These are phyloP conservation scores for Myathropa florea DNA, from an alignment of 2,888 invertebrate species.

Conservation along the genomic window DNA sequence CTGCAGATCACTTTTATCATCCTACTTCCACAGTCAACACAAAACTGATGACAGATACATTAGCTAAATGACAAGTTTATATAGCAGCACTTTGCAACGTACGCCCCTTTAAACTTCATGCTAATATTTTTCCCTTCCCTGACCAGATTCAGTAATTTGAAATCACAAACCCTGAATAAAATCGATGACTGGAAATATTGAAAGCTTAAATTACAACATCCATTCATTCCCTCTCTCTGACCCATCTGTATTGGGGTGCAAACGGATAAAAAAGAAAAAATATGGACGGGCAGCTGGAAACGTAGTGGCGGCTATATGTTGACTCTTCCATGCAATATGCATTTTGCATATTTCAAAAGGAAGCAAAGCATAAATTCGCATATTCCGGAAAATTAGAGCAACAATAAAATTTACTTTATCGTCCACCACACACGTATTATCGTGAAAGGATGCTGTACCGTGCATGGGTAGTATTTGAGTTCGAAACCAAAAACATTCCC, in stretches of 20 bases:
- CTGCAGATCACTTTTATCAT: too few species aligned
- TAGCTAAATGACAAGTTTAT: background rate
- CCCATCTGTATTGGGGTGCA: constrained; percentile 6
- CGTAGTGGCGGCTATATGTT: constrained; percentile 65
- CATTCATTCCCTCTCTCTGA: background rate
- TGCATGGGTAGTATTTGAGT: background rate
- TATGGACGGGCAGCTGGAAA: constrained; percentile 67
- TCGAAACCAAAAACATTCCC: constrained; percentile 29
- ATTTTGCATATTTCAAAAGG: constrained; percentile 75
- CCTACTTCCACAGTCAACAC: too few species aligned
- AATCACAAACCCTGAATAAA: constrained; percentile 7
- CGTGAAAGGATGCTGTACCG: background rate
- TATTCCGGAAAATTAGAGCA: constrained; percentile 76
- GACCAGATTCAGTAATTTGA: background rate
- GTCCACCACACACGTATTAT: constrained; percentile 41
- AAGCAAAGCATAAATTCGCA: constrained; percentile 75
- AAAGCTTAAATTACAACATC: constrained; percentile 37
- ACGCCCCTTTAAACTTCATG: background rate
- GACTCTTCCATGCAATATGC: constrained; percentile 73
- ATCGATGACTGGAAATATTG: constrained; percentile 56
- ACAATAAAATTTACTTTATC: constrained; percentile 74
- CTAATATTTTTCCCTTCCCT: background rate
- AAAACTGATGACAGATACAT: too few species aligned
- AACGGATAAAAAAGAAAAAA: constrained; percentile 40
- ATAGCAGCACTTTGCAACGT: too few species aligned